Evolutionary conservation across 2,797 vertebrate species (phyloP).

Genomic region (Acrocephalus scirpaceus): DNA sequence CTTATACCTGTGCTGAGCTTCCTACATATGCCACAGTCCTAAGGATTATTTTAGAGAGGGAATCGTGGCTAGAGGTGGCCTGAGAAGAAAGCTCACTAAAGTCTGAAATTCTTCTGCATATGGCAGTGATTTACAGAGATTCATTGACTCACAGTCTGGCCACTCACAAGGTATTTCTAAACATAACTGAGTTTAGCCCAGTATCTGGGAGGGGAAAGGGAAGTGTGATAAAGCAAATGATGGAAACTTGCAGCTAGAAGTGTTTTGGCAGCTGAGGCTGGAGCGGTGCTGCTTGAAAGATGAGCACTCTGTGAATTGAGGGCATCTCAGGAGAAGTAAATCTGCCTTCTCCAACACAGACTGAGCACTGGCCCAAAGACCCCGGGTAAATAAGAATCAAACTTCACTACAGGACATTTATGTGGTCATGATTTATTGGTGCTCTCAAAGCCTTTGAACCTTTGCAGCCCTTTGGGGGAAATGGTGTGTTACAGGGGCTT

Average conservation of each 20-base stretch:
- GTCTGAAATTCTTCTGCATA: constrained; percentile 14
- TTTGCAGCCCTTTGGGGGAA: constrained; percentile 67
- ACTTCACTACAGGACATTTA: constrained; percentile 71
- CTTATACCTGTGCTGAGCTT: neutral
- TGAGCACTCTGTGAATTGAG: constrained; percentile 72
- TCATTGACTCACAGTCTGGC: constrained; percentile 44
- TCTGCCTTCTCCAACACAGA: constrained; percentile 65
- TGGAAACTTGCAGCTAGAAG: constrained; percentile 63
- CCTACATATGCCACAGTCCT: neutral
- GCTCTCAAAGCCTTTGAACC: constrained; percentile 72
- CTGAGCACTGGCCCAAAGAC: constrained; percentile 71
- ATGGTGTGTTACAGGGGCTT: constrained; percentile 69
- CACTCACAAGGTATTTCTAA: constrained; percentile 54
- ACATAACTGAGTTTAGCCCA: constrained; percentile 41
- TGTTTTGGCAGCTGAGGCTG: constrained; percentile 64
- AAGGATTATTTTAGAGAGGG: neutral
- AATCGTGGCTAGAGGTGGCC: neutral
- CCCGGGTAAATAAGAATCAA: constrained; percentile 75
- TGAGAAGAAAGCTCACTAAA: neutral
- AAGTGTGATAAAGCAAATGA: constrained; percentile 66
- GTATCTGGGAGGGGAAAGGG: constrained; percentile 48
- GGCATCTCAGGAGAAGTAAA: constrained; percentile 71
- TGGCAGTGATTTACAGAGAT: constrained; percentile 43
- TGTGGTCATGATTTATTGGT: constrained; percentile 69
- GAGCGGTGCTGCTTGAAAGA: constrained; percentile 63